These are phyloP conservation scores for Oriolus oriolus DNA, from an alignment of 2,113 vertebrate genomes.

Conservation along the genomic window DNA sequence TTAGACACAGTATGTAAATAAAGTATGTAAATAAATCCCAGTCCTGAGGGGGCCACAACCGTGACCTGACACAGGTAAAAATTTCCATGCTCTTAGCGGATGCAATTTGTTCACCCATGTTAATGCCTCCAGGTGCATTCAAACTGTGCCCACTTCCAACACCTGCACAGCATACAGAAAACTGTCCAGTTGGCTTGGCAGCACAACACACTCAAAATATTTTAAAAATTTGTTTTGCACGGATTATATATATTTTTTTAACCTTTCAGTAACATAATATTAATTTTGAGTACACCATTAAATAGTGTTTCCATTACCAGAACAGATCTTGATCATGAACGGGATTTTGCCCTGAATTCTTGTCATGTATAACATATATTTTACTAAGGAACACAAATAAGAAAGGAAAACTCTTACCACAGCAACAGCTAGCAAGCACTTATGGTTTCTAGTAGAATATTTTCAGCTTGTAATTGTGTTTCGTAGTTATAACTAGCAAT, in stretches of 20 bases:
- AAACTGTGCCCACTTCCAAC: not conserved
- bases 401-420: not conserved
- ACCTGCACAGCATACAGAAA: not conserved
- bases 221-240: not conserved
- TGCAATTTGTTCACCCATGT: not conserved
- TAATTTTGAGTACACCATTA: not conserved
- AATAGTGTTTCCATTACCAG: not conserved
- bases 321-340: not conserved
- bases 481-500: not conserved
- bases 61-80: not conserved
- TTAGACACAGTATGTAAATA: not conserved
- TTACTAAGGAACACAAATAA: not conserved
- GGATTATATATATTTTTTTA: not conserved
- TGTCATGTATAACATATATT: not conserved
- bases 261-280: not conserved
- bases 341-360: not conserved
- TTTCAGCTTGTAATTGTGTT: not conserved
- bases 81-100: not conserved
- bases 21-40: not conserved
- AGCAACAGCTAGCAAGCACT: not conserved
- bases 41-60: not conserved
- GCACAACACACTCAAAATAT: not conserved
- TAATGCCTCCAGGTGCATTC: not conserved
- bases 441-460: not conserved
- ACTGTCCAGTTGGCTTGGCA: not conserved